Base-by-base conservation (phyloP, 2,797 vertebrate genomes). In the Helarctos malayanus region DNA sequence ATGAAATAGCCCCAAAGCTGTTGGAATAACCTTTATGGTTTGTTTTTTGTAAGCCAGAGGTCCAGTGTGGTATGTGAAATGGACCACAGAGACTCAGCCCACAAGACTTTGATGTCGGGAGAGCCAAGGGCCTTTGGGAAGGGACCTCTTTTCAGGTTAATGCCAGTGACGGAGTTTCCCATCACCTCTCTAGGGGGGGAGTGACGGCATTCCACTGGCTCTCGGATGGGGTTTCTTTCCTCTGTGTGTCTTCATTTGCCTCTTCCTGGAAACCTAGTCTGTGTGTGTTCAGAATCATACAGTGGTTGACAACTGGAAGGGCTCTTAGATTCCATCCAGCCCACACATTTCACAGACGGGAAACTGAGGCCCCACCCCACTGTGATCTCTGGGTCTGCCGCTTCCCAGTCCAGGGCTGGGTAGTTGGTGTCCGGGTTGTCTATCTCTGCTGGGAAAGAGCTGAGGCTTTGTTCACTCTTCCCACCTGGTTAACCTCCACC, bases 11-110 rank as follows among this genome's bases (percentile, higher is more conserved):
- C 79, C 93, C 16, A 47, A 71, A 89, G 86, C 94, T 73, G 14
- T 89, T 61, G 47, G 76, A 94, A 97, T 85, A 94, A 83, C 41
- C 82, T 91, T 91, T 92, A 85, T 79, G 78, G 57, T 84, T 88
- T 54, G 45, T 95, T 95, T 95, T 92, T 10, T 83, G 21, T 93
- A 73, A 81, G 69, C 76, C 73, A 82, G 83, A 89, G 71, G 68
- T 91, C 79, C 25, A 45, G 41, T 15, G n/a, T n/a, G 15, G 14
- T 59, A 5, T 54, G 13, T 4, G 6, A 61, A 95, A 57, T 61
- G 80, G 47, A 92, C 83, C 38, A 0, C 91, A 38, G 61, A 79
- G 63, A 85, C 76, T 84, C 16, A 11, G 11, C 47, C 91, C 29
- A 10, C 23, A 29, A 79, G 86, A 65, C 68, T 84, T 79, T 56